Conservation (phyloP, 64 coral and sea anemone genomes). For the Dendrophyllia cribrosa region DNA sequence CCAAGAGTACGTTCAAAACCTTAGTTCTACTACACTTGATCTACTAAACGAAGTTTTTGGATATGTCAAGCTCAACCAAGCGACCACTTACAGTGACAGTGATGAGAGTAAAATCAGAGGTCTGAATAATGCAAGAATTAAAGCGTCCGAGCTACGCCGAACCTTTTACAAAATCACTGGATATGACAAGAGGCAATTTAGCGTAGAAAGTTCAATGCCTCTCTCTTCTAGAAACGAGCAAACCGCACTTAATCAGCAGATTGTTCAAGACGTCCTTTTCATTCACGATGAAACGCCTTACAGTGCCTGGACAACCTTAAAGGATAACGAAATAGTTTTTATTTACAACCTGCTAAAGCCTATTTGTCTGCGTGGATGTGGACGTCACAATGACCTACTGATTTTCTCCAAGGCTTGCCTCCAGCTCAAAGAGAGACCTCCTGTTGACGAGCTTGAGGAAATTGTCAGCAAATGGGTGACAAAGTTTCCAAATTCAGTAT, state of each 20-base stretch:
- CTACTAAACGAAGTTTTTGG: slow-evolving; percentile 48
- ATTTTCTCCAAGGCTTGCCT: slow-evolving; percentile 50
- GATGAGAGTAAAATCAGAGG: slow-evolving; percentile 26
- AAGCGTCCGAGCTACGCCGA: slow-evolving; percentile 33
- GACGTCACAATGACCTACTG: slow-evolving; percentile 3
- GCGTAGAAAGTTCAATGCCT: neutral
- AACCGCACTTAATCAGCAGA: neutral
- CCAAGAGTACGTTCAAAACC: slow-evolving; percentile 31
- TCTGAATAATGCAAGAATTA: slow-evolving; percentile 40
- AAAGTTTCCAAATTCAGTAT: slow-evolving; percentile 23
- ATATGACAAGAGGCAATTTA: neutral
- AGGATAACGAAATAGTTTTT: neutral
- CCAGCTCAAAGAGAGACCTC: neutral
- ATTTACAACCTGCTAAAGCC: slow-evolving; percentile 31
- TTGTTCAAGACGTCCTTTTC: slow-evolving; percentile 66
- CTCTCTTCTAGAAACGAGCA: neutral
- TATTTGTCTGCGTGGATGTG: neutral
- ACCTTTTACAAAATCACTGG: slow-evolving; percentile 63
- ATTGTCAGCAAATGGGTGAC: slow-evolving; percentile 23
- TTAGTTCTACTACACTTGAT: slow-evolving; percentile 13
- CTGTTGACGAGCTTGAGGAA: neutral
- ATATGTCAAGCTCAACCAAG: slow-evolving; percentile 34
- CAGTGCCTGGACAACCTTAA: slow-evolving; percentile 34
- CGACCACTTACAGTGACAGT: neutral
- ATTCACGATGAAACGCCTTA: slow-evolving; percentile 52